Evolutionary conservation across 2,113 vertebrate species (phyloP), one percentile per base, ranked within the genome.

Genomic region (Gasterosteus aculeatus): DNA sequence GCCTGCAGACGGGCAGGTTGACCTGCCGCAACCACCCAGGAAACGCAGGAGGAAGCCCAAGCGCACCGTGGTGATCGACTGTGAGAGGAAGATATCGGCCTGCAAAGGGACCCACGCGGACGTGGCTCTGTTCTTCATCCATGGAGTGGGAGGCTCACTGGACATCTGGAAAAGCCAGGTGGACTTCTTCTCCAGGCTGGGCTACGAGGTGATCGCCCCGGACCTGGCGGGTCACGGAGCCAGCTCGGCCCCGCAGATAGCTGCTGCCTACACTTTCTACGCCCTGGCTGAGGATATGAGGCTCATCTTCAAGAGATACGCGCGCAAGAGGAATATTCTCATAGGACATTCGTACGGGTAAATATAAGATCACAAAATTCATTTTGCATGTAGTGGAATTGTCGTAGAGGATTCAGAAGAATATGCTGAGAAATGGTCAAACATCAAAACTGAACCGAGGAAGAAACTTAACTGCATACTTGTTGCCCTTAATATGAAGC

Each of bases 131-230:
- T 99, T 99, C 84, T 99, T 99, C 93, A 95, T 99, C 84, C 98
- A 99, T 0, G 98, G 98, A 0, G 98, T 99, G 0, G 97, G 98
- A 0, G 97, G 98, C 16, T 98, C 98, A 0, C 80, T 98, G 86
- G 96, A 97, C 79, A 98, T 99, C 88, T 99, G 98, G 98, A 96
- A 94, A 82, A 95, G 94, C 80, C 98, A 99, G 92, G 83, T 99
- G 93, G 96, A 98, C 71, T 99, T 96, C 85, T 98, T 99, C 22
- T 94, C 94, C 39, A 92, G 87, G 53, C 91, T 97, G 73, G 98
- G 98, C 3, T 99, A 99, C 0, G 97, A 99, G 85, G 96, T 98
- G 83, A 96, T 99, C 22, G 96, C 96, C 2, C 96, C 94, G 0
- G 98, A 99, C 69, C 85, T 99, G 82, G 96, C 95, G 0, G 98